Evolutionary conservation across 2,797 vertebrate species (phyloP).

Genomic region (Arvicola amphibius): DNA sequence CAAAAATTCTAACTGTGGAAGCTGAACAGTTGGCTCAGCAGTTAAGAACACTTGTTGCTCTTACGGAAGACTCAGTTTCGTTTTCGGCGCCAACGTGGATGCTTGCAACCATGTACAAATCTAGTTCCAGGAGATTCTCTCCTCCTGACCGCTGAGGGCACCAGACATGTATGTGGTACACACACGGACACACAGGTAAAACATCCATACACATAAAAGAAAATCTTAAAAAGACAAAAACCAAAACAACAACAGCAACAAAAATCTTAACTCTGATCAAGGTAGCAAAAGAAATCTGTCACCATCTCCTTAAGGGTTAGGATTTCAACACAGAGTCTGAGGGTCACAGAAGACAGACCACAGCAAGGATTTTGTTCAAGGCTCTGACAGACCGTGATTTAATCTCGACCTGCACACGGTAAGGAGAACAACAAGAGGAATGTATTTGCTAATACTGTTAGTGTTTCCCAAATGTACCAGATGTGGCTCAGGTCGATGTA

Average conservation of each 20-base stretch:
- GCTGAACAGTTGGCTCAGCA: neutral
- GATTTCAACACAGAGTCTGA: neutral
- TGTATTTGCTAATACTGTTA: neutral
- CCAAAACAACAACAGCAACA: neutral
- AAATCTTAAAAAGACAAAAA: neutral
- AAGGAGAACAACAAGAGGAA: neutral
- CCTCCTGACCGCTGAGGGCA: neutral
- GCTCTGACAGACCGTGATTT: neutral
- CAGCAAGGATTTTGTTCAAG: neutral
- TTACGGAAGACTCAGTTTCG: neutral
- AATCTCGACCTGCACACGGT: too few species aligned
- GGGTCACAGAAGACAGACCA: neutral
- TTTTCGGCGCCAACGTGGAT: neutral
- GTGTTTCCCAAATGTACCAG: neutral
- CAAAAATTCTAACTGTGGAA: neutral
- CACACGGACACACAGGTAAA: neutral
- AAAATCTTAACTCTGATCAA: neutral
- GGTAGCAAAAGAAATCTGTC: neutral
- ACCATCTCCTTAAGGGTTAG: neutral
- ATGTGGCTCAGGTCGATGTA: neutral
- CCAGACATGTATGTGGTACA: neutral
- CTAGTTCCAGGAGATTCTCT: too few species aligned
- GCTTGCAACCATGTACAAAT: neutral
- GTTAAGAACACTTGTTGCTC: neutral
- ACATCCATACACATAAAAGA: neutral